Evolutionary conservation across 1,140 invertebrate species (phyloP).

Genomic region (Drosophila tsacasi): DNA sequence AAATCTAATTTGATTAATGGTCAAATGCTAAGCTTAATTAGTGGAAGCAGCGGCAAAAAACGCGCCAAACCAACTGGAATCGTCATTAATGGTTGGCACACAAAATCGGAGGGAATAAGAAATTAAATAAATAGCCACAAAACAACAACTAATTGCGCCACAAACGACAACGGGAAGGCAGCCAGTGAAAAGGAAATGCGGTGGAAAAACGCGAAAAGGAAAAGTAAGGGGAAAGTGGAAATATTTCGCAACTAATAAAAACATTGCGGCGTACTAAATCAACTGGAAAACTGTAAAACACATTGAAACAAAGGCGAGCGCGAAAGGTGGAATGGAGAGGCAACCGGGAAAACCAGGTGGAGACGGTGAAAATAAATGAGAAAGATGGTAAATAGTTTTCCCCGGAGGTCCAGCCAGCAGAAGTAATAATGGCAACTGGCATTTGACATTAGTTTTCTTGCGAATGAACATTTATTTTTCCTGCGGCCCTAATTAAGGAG

Average conservation of each 20-base stretch:
- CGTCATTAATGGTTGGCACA: conserved; percentile 44
- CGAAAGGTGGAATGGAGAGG: conserved; percentile 6
- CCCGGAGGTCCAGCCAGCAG: conserved; percentile 14
- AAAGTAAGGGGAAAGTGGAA: conserved; percentile 32
- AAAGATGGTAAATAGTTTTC: conserved; percentile 49
- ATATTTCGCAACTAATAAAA: conserved; percentile 79
- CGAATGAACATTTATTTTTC: conserved; percentile 26
- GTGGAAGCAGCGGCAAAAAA: conserved; percentile 42
- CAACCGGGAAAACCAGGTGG: conserved; percentile 3
- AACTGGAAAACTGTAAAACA: conserved; percentile 66
- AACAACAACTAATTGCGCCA: conserved; percentile 66
- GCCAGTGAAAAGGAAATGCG: conserved; percentile 52
- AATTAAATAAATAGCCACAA: conserved; percentile 55
- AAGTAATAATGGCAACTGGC: conserved; percentile 56
- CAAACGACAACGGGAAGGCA: conserved; percentile 53
- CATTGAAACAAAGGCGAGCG: conserved; percentile 37
- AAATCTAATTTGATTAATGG: conserved; percentile 82
- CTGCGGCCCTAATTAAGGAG: conserved; percentile 37
- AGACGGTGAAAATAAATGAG: conserved; percentile 44
- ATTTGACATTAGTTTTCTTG: conserved; percentile 57
- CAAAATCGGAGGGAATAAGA: conserved; percentile 14
- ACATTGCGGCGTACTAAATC: conserved; percentile 73
- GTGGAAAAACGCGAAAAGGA: conserved; percentile 2
- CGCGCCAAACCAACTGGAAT: conserved; percentile 32
- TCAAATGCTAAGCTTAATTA: conserved; percentile 80